Percentiles rank a stretch among this genome's conserved stretches.
Conservation (phyloP, 1,140 invertebrate genomes). For the Mercenaria mercenaria region DNA sequence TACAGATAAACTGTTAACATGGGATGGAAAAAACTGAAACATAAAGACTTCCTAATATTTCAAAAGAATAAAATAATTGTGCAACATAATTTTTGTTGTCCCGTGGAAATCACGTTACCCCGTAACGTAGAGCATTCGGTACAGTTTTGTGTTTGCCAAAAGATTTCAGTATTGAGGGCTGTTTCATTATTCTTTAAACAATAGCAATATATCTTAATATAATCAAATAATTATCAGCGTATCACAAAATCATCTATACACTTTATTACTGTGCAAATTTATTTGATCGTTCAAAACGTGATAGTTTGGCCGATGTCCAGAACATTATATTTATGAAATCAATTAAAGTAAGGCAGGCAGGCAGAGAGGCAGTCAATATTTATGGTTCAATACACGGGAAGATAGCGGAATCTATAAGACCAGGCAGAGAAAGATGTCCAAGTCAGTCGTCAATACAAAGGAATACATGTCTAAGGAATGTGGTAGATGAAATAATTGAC, state of each 20-base stretch:
- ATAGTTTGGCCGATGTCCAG: conserved; percentile 1
- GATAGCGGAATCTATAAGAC: no score
- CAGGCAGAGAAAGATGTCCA: no score
- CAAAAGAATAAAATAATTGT: background rate
- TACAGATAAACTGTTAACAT: no score
- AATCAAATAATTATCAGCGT: background rate
- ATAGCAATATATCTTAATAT: conserved; percentile 24
- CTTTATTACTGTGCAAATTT: conserved; percentile 2
- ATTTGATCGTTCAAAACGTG: conserved; percentile 5
- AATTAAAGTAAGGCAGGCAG: background rate
- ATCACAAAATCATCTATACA: background rate
- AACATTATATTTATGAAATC: background rate
- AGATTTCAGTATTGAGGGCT: background rate
- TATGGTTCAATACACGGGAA: background rate
- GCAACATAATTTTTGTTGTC: no score
- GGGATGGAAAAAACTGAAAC: no score
- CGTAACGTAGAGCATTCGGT: background rate
- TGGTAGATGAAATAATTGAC: no score
- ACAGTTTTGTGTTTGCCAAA: background rate
- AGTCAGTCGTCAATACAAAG: no score
- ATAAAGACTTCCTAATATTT: no score
- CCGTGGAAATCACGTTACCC: background rate
- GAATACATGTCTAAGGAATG: no score
- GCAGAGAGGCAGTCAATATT: background rate
- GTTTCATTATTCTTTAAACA: background rate